Conservation (phyloP, 2,113 vertebrate genomes). For the Microcebus lehilahytsara region DNA sequence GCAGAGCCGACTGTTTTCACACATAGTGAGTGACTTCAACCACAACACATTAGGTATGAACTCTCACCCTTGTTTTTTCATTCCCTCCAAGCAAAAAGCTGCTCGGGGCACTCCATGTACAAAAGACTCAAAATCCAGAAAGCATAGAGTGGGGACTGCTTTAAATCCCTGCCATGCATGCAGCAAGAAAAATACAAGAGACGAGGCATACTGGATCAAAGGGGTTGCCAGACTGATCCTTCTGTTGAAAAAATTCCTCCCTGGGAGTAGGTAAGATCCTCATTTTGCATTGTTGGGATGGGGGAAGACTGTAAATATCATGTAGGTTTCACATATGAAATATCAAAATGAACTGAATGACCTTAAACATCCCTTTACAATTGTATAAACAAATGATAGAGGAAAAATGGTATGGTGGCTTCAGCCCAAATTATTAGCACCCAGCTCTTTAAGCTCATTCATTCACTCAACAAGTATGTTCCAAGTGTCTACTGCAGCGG, state of each 20-base stretch:
- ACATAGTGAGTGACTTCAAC: neutral
- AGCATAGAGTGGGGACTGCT: neutral
- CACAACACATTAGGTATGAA: constrained; percentile 53
- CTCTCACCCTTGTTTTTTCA: constrained; percentile 48
- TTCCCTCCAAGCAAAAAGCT: constrained; percentile 26
- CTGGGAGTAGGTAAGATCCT: neutral
- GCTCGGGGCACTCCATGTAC: neutral
- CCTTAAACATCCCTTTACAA: neutral
- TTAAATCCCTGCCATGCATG: neutral
- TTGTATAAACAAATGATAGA: neutral
- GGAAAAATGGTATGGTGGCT: neutral
- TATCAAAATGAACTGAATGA: neutral
- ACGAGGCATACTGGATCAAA: neutral
- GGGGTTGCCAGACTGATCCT: neutral
- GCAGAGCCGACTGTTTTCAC: neutral
- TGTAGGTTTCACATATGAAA: neutral
- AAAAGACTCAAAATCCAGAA: constrained; percentile 30
- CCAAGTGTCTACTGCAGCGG: accelerated
- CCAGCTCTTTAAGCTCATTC: neutral
- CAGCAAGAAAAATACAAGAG: constrained; percentile 15
- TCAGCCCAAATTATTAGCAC: neutral
- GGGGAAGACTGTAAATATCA: neutral
- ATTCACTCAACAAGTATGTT: no score
- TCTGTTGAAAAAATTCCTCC: neutral
- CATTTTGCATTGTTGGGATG: neutral